phyloP scores from a whole-genome alignment of 2,113 vertebrate genomes.

The Aegotheles bennettii region DNA sequence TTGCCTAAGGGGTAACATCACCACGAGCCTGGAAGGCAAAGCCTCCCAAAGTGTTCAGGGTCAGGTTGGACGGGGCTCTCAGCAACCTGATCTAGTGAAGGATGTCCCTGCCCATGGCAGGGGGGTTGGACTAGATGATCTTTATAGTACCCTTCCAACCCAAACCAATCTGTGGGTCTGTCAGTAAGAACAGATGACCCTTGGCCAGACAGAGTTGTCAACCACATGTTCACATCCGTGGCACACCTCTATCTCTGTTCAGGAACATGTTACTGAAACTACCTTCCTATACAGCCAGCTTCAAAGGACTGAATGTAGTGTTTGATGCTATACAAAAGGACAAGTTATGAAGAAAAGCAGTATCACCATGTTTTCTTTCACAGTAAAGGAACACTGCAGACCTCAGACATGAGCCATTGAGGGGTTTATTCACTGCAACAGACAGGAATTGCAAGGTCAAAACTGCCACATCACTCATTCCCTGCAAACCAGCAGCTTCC shows the following conservation, averaged over 20 bases:
- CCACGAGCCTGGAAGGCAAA: neutral
- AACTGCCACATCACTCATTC: neutral
- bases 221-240: no score
- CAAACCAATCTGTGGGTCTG: neutral
- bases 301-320: neutral
- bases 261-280: neutral
- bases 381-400: neutral
- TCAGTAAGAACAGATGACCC: neutral
- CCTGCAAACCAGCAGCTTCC: neutral
- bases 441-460: neutral
- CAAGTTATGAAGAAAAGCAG: neutral
- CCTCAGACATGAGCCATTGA: neutral
- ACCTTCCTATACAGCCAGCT: neutral
- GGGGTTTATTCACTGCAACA: neutral
- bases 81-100: neutral
- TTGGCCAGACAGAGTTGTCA: neutral
- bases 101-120: neutral
- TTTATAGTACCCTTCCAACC: neutral
- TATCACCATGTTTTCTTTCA: neutral
- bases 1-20: neutral
- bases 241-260: neutral
- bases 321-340: neutral
- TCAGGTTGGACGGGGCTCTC: fast-evolving
- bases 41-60: neutral
- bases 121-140: neutral